Conservation (phyloP, 2,888 invertebrate genomes). For the Machimus rusticus region DNA sequence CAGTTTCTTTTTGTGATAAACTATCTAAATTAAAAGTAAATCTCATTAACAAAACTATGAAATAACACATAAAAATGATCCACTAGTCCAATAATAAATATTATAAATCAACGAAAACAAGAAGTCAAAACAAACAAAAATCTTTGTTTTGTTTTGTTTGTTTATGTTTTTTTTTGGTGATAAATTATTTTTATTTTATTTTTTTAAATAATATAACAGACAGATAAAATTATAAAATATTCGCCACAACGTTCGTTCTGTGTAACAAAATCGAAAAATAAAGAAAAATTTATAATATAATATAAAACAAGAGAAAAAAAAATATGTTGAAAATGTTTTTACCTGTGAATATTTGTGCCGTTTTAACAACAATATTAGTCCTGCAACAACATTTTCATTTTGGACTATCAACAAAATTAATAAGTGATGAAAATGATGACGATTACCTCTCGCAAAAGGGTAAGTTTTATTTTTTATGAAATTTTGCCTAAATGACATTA, state of each 20-base stretch:
- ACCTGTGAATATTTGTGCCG: slow-evolving; percentile 25
- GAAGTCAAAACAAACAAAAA: too few relatives aligned
- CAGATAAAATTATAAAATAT: background rate
- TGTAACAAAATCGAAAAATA: background rate
- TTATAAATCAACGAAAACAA: background rate
- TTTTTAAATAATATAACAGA: too few relatives aligned
- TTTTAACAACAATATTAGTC: background rate
- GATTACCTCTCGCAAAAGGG: slow-evolving; percentile 12
- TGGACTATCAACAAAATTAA: background rate
- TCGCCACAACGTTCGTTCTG: background rate
- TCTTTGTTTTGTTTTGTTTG: too few relatives aligned
- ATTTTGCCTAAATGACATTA: too few relatives aligned
- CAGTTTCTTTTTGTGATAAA: background rate
- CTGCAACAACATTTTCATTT: background rate
- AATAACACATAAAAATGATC: background rate
- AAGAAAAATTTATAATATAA: background rate
- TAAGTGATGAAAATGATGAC: slow-evolving; percentile 18
- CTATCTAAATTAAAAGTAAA: too few relatives aligned
- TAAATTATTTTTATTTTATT: too few relatives aligned
- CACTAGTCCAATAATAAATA: background rate
- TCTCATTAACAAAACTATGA: background rate
- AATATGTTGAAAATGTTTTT: background rate
- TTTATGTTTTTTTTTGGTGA: too few relatives aligned
- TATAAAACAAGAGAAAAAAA: background rate
- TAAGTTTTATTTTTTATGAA: background rate